Conservation (phyloP, 1,140 invertebrate genomes). For the Lithobius niger region DNA sequence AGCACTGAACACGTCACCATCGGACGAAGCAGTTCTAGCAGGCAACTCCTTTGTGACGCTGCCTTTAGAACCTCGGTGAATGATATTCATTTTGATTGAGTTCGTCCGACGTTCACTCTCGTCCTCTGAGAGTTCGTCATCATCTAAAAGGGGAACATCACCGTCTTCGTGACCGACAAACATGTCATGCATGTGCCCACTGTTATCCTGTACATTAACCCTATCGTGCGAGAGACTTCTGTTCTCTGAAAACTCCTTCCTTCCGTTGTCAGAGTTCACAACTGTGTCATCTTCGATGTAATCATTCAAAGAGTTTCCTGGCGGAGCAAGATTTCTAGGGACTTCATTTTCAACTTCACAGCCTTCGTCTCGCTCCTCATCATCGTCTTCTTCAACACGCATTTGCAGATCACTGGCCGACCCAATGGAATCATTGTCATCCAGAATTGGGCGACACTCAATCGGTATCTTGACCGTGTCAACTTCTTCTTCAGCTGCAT, state of each 20-base stretch:
- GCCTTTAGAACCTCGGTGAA: background rate
- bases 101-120: background rate
- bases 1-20: constrained; percentile 29
- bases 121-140: constrained; percentile 49
- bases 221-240: too few relatives aligned
- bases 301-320: constrained; percentile 51
- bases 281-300: constrained; percentile 56
- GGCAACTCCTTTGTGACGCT: too few relatives aligned
- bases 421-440: constrained; percentile 52
- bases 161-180: constrained; percentile 65
- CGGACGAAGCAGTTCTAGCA: background rate
- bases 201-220: constrained; percentile 17
- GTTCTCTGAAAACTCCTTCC: constrained; percentile 8
- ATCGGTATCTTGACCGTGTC: constrained; percentile 23
- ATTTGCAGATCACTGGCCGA: constrained; percentile 55
- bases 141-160: constrained; percentile 56
- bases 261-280: constrained; percentile 46
- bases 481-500: constrained; percentile 27
- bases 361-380: constrained; percentile 38
- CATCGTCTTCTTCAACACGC: constrained; percentile 26
- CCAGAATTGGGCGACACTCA: constrained; percentile 24
- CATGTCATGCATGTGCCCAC: constrained; percentile 34
- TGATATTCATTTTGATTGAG: background rate
- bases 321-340: constrained; percentile 33
- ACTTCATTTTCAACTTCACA: background rate